phyloP scores from a whole-genome alignment of 2,888 invertebrate genomes.

The Drosophila neotestacea region DNA sequence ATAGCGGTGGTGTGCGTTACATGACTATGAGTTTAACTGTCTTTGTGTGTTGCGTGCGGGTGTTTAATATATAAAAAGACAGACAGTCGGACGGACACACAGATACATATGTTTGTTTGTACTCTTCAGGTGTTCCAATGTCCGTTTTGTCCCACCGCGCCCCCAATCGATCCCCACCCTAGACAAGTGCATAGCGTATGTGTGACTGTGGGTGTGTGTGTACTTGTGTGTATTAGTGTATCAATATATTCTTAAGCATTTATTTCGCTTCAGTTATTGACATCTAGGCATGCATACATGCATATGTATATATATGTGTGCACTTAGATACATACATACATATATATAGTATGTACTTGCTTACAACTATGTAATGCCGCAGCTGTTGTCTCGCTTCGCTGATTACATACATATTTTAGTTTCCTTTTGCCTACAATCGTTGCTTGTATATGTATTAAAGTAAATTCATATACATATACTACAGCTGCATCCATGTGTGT shows the following conservation, averaged over 20 bases:
- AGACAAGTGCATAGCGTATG: conserved; percentile 1
- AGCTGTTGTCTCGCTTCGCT: conserved; percentile 67
- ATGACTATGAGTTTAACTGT: conserved; percentile 33
- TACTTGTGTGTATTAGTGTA: conserved; percentile 9
- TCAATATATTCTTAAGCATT: conserved; percentile 46
- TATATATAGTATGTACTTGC: conserved; percentile 11
- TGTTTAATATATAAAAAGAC: conserved; percentile 35
- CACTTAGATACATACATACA: conserved; percentile 1
- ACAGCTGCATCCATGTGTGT: background rate
- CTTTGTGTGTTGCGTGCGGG: conserved; percentile 46
- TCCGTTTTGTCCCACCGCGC: conserved; percentile 3
- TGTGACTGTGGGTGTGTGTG: background rate
- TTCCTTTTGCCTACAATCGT: conserved; percentile 53
- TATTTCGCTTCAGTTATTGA: conserved; percentile 48
- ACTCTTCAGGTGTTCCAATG: conserved; percentile 48
- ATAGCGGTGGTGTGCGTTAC: conserved; percentile 43
- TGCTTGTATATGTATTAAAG: conserved; percentile 13
- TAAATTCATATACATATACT: background rate
- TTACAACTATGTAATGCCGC: conserved; percentile 24
- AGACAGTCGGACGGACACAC: background rate
- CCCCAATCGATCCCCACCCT: conserved; percentile 21
- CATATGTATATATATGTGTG: conserved; percentile 12
- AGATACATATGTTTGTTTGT: conserved; percentile 22
- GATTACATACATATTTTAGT: conserved; percentile 50
- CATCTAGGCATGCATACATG: conserved; percentile 16